Base-by-base conservation (phyloP, 2,888 invertebrate genomes). In the Lordiphosa fenestrarum region DNA sequence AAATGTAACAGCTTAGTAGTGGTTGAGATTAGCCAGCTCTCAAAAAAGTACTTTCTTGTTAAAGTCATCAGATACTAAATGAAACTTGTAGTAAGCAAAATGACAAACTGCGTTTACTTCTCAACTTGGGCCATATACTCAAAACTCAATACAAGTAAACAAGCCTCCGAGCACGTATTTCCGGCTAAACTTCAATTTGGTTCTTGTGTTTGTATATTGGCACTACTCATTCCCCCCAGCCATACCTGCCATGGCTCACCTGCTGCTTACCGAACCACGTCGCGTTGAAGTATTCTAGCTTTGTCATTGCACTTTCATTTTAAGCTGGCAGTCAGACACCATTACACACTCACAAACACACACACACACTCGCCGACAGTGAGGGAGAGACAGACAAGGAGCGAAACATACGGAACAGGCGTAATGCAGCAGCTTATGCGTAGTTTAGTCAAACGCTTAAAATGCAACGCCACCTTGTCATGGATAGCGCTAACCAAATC, bases 271-370 rank as follows among this genome's bases (percentile, higher is more conserved):
- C 52, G 57, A 57, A 59, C 66, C 63, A 69, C 66, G 56, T 66
- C 64, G 60, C 46, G 54, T 49, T 52, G 61, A 65, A 66, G 78
- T 69, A 70, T 80, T 82, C 69, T 63, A 71, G 81, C 83, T 73
- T 75, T 82, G 84, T 84, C 84, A 82, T 71, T 78, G 84, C 75
- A 84, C 76, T 82, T 78, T 82, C 75, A 82, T 82, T 81, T 84
- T 67, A 63, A 72, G 66, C 67, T 65, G 60, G 46, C 47, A 41
- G 35, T 35, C 42, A 63, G 41, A 38, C 44, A 30, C 36, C 30
- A 38, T 44, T 38, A 40, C 35, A 48, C 46, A 47, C 46, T 37
- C 50, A 56, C 23, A 56, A 15, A 46, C 19, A 19, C 19, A 19
- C 4, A 2, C 2, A 19, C 19, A 19, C n/a, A n/a, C n/a, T n/a